Evolutionary conservation across 37 sponge, comb jelly and placozoan species (phyloP).

Genomic region (Diacarnus erythraeanus): DNA sequence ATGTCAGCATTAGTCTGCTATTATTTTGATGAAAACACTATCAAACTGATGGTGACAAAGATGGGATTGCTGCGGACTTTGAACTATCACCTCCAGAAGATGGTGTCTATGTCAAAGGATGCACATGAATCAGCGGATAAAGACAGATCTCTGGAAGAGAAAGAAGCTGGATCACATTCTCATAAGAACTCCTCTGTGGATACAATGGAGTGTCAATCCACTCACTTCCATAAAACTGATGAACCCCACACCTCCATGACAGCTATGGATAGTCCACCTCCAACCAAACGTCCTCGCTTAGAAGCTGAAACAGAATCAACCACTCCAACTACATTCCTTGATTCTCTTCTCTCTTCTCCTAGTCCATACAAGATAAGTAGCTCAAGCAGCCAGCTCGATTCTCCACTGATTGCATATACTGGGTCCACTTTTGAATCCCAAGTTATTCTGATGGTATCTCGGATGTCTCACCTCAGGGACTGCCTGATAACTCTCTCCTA

Average conservation of each 20-base stretch:
- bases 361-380: slow-evolving; percentile 24
- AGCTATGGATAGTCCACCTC: not conserved
- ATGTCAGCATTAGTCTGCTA: slow-evolving; percentile 65
- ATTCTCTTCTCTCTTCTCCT: slow-evolving; percentile 65
- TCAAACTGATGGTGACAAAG: slow-evolving; percentile 55
- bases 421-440: slow-evolving; percentile 1
- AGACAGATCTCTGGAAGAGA: not conserved
- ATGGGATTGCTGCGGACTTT: slow-evolving; percentile 49
- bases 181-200: not conserved
- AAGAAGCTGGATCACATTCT: not conserved
- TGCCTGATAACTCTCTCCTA: slow-evolving; percentile 41
- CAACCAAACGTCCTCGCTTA: slow-evolving; percentile 14
- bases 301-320: not conserved
- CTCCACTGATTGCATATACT: not conserved
- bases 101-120: not conserved
- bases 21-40: slow-evolving; percentile 73
- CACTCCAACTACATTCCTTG: slow-evolving; percentile 51
- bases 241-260: not conserved
- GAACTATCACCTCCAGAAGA: slow-evolving; percentile 29
- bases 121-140: not conserved
- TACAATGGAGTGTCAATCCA: not conserved
- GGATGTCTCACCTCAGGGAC: slow-evolving; percentile 55
- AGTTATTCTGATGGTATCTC: slow-evolving; percentile 47
- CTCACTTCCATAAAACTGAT: not conserved
- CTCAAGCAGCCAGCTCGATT: not conserved